These are phyloP conservation scores for Crocidura indochinensis DNA, from an alignment of 2,797 vertebrate species.

Conservation along the genomic window DNA sequence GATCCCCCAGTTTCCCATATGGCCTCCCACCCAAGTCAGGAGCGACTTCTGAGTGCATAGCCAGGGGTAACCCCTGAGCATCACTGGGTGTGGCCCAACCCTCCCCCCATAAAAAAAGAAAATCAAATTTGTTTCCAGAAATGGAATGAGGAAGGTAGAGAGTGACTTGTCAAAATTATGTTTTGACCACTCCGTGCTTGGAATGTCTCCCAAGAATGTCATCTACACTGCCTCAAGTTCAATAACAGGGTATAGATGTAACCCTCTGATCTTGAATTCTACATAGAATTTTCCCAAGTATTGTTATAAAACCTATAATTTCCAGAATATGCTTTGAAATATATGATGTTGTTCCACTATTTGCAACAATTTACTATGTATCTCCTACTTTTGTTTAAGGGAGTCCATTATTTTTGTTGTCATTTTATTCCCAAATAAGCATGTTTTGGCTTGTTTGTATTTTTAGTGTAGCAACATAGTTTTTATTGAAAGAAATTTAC, in stretches of 20 bases:
- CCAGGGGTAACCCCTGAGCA: too few species aligned
- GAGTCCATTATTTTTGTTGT: neutral
- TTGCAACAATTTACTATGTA: neutral
- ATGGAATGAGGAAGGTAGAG: neutral
- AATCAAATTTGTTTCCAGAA: neutral
- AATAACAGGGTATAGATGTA: neutral
- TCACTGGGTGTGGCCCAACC: too few species aligned
- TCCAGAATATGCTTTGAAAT: slow-evolving; percentile 51
- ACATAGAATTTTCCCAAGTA: slow-evolving; percentile 41
- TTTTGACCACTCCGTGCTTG: neutral
- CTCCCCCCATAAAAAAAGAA: too few species aligned
- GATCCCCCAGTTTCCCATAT: too few species aligned
- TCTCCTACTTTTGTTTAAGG: neutral
- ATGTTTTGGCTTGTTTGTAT: neutral
- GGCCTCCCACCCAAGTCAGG: too few species aligned
- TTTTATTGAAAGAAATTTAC: too few species aligned
- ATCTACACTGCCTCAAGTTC: neutral
- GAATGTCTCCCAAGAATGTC: neutral
- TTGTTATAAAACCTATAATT: neutral
- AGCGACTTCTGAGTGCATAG: too few species aligned
- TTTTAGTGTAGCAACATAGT: too few species aligned
- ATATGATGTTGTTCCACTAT: neutral
- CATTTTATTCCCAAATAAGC: slow-evolving; percentile 7
- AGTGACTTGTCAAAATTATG: too few species aligned
- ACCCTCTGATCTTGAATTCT: slow-evolving; percentile 10